Evolutionary conservation across 1,140 invertebrate genomes (phyloP).

Genomic region (Bombus fervidus): DNA sequence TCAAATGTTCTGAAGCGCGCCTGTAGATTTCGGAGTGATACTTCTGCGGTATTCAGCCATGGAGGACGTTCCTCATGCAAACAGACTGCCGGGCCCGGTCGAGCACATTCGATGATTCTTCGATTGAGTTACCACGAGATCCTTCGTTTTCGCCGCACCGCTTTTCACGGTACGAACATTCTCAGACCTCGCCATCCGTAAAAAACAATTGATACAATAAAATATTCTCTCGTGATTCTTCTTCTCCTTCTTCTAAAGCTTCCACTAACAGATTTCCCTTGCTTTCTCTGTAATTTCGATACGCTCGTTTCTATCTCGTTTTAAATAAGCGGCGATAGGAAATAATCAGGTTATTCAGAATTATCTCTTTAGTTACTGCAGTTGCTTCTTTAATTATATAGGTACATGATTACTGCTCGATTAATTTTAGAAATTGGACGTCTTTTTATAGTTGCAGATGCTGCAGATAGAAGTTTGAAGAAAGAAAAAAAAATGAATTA

Average conservation of each 20-base stretch:
- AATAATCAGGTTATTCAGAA: not conserved
- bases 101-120: conserved; percentile 27
- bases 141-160: not conserved
- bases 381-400: not conserved
- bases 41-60: conserved; percentile 25
- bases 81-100: not conserved
- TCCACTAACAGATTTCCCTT: not conserved
- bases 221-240: not conserved
- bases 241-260: not conserved
- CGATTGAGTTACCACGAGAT: conserved; percentile 8
- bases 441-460: too few species aligned
- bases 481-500: too few species aligned
- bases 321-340: too few species aligned
- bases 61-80: conserved; percentile 22
- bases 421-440: not conserved
- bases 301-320: not conserved
- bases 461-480: too few species aligned
- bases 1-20: conserved; percentile 38
- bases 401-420: not conserved
- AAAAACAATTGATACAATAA: not conserved
- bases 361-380: not conserved
- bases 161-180: not conserved
- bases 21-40: conserved; percentile 34
- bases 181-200: not conserved
- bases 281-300: not conserved